Conservation (phyloP, 1,140 invertebrate species). For the Drosophila equinoxialis region DNA sequence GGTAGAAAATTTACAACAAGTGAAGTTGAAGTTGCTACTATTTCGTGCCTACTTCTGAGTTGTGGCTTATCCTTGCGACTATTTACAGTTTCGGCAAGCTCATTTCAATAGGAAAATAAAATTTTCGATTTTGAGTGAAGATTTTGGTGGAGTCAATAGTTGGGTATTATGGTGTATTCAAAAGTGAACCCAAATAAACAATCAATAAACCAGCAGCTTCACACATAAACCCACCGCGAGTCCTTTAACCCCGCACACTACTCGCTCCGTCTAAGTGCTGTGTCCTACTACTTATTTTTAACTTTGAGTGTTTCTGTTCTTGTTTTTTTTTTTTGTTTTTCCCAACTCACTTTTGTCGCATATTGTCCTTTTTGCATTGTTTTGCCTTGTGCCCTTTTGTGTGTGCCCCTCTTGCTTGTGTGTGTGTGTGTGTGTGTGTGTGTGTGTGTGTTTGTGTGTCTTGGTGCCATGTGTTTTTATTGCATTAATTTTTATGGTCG, state of each 20-base stretch:
- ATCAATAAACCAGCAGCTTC: constrained; percentile 1
- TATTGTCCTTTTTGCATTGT: constrained; percentile 37
- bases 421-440: constrained; percentile 14
- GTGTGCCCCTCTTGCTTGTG: constrained; percentile 26
- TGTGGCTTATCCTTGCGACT: no score
- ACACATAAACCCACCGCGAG: background rate
- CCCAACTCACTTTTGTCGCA: constrained; percentile 24
- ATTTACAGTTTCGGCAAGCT: no score
- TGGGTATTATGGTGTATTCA: background rate
- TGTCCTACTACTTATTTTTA: constrained; percentile 4
- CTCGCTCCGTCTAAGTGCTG: background rate
- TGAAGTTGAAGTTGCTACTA: no score
- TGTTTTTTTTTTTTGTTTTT: background rate
- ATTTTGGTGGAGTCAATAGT: background rate
- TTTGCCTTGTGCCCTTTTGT: constrained; percentile 40
- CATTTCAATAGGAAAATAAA: background rate
- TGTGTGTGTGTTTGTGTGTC: constrained; percentile 16
- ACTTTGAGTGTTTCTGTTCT: background rate
- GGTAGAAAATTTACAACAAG: no score
- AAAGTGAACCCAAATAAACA: constrained; percentile 12
- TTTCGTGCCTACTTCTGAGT: no score
- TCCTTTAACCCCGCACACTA: background rate
- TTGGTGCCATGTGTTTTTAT: constrained; percentile 75
- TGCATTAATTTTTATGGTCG: constrained; percentile 80
- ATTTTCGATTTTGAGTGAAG: background rate